Base-by-base conservation (phyloP, 2,888 invertebrate genomes). In the Napeogenes sylphis region DNA sequence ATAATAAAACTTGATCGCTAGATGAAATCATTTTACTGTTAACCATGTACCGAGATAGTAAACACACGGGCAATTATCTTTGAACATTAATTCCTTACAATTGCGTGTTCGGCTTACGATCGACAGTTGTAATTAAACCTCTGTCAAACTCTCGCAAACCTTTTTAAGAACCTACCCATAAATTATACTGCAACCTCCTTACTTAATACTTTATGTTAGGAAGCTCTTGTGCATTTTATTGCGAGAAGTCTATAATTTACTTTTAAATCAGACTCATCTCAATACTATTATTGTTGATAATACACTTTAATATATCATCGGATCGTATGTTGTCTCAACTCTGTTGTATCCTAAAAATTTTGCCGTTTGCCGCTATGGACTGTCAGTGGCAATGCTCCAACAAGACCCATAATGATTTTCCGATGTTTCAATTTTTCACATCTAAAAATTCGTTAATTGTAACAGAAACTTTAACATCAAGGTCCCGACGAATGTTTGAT, bases 121-220 rank as follows among this genome's bases (percentile, higher is more conserved):
- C 70, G 66, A 64, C 67, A 63, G 56, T 63, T 69, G 67, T 65
- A 73, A 74, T 73, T 74, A 74, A 71, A 69, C 58, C 62, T 59
- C 69, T 47, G 64, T 70, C 71, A 71, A 64, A 63, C 59, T 57
- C 62, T 61, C 59, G 63, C 67, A 47, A 63, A 63, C 55, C 65
- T 65, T 67, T 65, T 64, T 66, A 67, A 67, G 47, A 42, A 64
- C 57, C 64, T 58, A 66, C 45, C 65, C 63, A 65, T 67, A 65
- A 67, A 67, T 67, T 65, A 67, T 58, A 54, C 30, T 54, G 56
- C 45, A 59, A 59, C 58, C 62, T 63, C 59, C 60, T 63, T 64
- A 62, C 64, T 62, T 56, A 42, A 62, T 63, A 65, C 54, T 65
- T 65, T 64, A 64, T 57, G 67, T 61, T 65, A 58, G 61, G 46